Evolutionary conservation across 2,797 vertebrate species (phyloP).

Genomic region (Emys orbicularis): DNA sequence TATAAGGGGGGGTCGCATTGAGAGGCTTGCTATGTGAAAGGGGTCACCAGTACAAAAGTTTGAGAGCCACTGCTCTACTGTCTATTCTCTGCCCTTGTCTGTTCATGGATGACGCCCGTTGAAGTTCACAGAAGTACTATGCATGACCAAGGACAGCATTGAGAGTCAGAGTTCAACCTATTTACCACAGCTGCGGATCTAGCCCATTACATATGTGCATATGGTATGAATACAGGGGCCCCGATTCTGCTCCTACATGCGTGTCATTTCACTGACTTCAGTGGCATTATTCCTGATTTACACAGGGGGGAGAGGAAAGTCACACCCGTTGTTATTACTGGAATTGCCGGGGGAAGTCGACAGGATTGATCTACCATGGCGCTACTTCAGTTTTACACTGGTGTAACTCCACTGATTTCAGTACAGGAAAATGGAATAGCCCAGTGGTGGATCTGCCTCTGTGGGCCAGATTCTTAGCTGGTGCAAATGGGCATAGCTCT

Average conservation of each 20-base stretch:
- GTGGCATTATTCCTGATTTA: neutral
- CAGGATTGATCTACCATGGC: neutral
- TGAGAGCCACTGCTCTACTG: no score
- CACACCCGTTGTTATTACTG: neutral
- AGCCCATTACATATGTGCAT: neutral
- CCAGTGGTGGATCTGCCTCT: neutral
- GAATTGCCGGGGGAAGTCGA: neutral
- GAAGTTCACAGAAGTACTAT: neutral
- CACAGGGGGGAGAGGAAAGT: neutral
- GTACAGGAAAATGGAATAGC: neutral
- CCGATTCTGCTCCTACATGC: neutral
- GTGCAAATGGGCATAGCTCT: neutral
- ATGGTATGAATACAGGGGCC: neutral
- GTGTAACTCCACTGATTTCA: neutral
- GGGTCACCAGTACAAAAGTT: no score
- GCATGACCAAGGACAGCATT: neutral
- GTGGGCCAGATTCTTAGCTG: neutral
- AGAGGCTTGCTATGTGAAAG: no score
- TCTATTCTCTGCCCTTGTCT: accelerated
- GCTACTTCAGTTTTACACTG: neutral
- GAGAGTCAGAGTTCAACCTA: neutral
- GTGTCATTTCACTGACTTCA: neutral
- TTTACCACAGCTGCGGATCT: neutral
- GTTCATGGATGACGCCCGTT: neutral
- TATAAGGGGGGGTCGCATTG: no score